Conservation (phyloP, 2,888 invertebrate genomes). For the Drosophila putrida region DNA sequence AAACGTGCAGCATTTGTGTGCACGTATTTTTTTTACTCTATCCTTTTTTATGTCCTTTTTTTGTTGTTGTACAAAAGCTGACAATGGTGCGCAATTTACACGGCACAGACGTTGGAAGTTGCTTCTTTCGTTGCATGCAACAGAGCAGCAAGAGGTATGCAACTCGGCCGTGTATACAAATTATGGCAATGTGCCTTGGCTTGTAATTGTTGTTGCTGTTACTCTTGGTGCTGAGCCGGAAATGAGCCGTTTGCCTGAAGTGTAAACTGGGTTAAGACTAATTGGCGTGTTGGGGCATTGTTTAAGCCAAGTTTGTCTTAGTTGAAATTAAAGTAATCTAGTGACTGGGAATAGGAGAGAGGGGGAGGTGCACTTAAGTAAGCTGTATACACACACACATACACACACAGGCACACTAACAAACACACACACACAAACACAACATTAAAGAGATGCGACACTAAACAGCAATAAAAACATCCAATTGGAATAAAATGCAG, state of each 20-base stretch:
- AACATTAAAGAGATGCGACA: constrained; percentile 44
- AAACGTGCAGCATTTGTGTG: constrained; percentile 13
- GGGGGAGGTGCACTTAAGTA: constrained; percentile 38
- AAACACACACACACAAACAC: constrained; percentile 22
- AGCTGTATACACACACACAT: constrained; percentile 32
- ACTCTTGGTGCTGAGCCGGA: constrained; percentile 48
- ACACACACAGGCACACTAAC: constrained; percentile 10
- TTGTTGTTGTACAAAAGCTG: constrained; percentile 52
- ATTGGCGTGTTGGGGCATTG: constrained; percentile 70
- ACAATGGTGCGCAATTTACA: constrained; percentile 75
- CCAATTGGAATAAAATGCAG: constrained; percentile 70
- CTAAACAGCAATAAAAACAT: constrained; percentile 62
- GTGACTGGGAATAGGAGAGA: background rate
- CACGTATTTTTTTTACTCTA: constrained; percentile 2
- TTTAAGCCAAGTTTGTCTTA: constrained; percentile 51
- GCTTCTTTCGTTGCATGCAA: constrained; percentile 34
- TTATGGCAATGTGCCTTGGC: constrained; percentile 59
- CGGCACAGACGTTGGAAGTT: constrained; percentile 54
- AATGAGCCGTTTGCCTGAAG: constrained; percentile 76
- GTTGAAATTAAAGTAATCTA: constrained; percentile 53
- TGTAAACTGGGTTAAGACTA: constrained; percentile 83
- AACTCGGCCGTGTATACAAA: constrained; percentile 72
- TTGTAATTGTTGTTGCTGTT: constrained; percentile 27
- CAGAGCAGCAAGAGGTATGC: background rate
- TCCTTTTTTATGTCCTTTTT: constrained; percentile 19